Base-by-base conservation (phyloP, 92 coral and sea anemone species). In the Parazoanthus darwini region DNA sequence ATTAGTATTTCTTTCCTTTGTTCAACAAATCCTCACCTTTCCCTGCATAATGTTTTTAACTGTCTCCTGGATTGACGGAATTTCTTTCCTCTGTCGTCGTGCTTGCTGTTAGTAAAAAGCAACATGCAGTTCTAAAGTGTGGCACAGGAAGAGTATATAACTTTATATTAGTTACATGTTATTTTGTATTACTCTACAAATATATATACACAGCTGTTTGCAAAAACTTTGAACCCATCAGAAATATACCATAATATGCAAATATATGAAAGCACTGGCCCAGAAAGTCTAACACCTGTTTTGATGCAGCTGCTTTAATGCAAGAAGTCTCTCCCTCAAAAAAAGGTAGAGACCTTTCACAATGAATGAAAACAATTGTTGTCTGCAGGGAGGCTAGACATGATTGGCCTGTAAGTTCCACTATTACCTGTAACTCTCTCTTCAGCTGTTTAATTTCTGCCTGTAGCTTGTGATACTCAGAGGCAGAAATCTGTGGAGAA, bases 401-500 rank as follows among this genome's bases (percentile, higher is more conserved):
- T 29, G 33, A 29, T 29, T 29, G 33, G 33, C 33, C 33, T 29
- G 51, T 48, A 6, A 1, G 51, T 22, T 29, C 26, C 44, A 14
- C 20, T 77, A 13, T 43, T 65, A 84, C 87, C 87, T 84, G 87
- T 29, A 84, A 84, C 35, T 84, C 87, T 59, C 43, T 84, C 79
- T 71, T 84, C 87, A 84, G 59, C 79, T 29, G 44, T 29, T 71
- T 84, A 48, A 84, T 84, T 50, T 84, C 79, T 33, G 87, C 56
- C 65, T 84, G 87, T 26, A 84, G 79, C 36, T 74, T 29, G 67
- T 84, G 87, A 72, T 84, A 84, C 29, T 84, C 87, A 6, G 78
- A 68, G 13, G 87, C 78, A 16, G 87, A 72, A 15, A 84, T 84
- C 78, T 84, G 87, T 29, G 87, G 87, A 48, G 87, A 84, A 16